phyloP scores from a whole-genome alignment of 2,113 vertebrate genomes.

The Pelecanus crispus region DNA sequence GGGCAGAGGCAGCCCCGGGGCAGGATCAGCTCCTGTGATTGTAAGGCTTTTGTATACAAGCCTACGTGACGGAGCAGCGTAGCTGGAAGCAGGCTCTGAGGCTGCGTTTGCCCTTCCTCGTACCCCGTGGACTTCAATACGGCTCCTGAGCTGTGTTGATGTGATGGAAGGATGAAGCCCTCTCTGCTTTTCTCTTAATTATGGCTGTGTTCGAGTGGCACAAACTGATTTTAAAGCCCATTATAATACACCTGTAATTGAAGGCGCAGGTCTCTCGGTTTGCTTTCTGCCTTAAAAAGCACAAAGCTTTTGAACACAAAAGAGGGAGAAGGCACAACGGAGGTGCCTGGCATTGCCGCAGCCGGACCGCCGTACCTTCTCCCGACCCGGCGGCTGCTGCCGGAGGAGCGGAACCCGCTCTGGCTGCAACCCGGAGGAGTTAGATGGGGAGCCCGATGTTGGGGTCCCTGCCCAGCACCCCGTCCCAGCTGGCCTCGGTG shows the following conservation, averaged over 20 bases:
- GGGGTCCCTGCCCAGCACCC: rapidly evolving
- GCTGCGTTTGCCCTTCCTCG: not conserved
- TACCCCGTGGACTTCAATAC: not conserved
- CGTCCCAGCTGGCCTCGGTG: rapidly evolving
- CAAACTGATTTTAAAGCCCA: not conserved
- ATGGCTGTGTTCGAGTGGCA: not conserved
- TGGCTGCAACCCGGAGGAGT: not conserved
- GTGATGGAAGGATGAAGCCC: not conserved
- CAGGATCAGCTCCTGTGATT: rapidly evolving
- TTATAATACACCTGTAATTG: not conserved
- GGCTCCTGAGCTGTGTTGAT: not conserved
- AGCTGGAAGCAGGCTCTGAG: not conserved
- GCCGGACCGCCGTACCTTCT: not conserved
- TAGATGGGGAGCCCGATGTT: rapidly evolving
- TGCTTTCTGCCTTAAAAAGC: not conserved
- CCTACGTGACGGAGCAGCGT: rapidly evolving
- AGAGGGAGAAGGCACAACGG: not conserved
- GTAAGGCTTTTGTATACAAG: not conserved
- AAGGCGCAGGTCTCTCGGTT: not conserved
- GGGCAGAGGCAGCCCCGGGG: not conserved
- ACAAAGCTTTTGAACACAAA: not conserved
- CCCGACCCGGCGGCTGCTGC: not conserved
- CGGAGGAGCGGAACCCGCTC: not conserved
- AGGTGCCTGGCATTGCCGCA: not conserved
- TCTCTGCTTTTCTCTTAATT: not conserved